phyloP scores from a whole-genome alignment of 2,797 vertebrate species.

The Manis crassicaudata region DNA sequence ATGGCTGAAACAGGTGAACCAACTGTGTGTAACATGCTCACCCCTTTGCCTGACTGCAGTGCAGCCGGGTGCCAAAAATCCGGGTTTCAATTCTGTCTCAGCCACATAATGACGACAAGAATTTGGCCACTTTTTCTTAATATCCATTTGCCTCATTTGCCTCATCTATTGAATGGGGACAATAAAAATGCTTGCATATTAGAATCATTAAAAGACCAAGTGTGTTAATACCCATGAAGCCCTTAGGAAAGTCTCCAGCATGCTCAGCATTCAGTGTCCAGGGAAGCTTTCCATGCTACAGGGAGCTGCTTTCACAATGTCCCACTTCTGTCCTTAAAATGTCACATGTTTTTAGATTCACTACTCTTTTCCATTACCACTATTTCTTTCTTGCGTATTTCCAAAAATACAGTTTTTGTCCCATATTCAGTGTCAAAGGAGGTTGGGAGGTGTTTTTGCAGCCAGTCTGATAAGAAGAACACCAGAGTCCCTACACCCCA shows the following conservation, averaged over 20 bases:
- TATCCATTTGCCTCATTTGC: not conserved
- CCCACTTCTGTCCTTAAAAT: constrained; percentile 23
- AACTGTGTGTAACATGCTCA: fast-evolving
- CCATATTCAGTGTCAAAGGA: not conserved
- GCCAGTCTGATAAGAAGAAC: not conserved
- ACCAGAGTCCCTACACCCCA: no score
- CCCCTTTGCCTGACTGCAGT: not conserved
- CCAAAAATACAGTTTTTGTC: not conserved
- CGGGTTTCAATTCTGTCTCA: not conserved
- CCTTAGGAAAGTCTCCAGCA: not conserved
- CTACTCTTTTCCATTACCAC: not conserved
- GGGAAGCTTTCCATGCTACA: not conserved
- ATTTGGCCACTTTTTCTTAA: not conserved
- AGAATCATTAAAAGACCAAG: not conserved
- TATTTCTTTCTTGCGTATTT: not conserved
- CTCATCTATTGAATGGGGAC: not conserved
- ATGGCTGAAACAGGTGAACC: not conserved
- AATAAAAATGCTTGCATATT: not conserved
- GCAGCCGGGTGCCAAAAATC: no score
- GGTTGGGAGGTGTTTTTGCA: not conserved
- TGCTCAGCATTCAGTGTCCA: not conserved
- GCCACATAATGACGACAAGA: not conserved
- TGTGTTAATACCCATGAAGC: not conserved
- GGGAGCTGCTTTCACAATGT: not conserved
- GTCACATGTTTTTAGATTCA: not conserved